Evolutionary conservation across 2,797 vertebrate species (phyloP).

Genomic region (Neosilurus hyrtlii): DNA sequence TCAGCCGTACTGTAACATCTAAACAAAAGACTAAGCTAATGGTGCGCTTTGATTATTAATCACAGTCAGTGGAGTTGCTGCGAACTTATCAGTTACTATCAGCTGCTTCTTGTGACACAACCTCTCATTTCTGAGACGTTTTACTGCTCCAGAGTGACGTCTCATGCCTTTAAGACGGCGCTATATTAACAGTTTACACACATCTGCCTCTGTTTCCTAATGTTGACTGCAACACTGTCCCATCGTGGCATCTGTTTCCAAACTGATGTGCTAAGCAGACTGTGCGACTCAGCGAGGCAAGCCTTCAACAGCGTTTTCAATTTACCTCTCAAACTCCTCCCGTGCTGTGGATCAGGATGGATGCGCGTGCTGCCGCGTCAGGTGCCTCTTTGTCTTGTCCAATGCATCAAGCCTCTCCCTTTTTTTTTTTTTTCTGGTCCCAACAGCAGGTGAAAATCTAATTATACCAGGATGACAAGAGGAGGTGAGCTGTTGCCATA

Average conservation of each 20-base stretch:
- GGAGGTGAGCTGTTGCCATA: slow-evolving; percentile 58
- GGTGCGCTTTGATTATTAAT: slow-evolving; percentile 29
- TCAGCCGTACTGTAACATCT: neutral
- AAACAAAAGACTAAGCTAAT: neutral
- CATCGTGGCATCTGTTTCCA: slow-evolving; percentile 58
- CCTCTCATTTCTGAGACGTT: neutral
- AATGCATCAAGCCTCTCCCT: slow-evolving; percentile 50
- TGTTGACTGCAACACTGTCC: slow-evolving; percentile 54
- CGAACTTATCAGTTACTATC: slow-evolving; percentile 33
- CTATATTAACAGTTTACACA: slow-evolving; percentile 51
- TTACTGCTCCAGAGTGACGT: neutral
- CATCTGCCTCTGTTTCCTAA: slow-evolving; percentile 53
- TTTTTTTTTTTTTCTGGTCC: slow-evolving; percentile 14
- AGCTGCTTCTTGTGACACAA: slow-evolving; percentile 25
- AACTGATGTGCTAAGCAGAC: slow-evolving; percentile 57
- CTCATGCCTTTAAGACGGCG: slow-evolving; percentile 18
- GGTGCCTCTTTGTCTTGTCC: slow-evolving; percentile 59
- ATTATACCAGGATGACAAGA: slow-evolving; percentile 56
- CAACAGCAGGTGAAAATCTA: slow-evolving; percentile 62
- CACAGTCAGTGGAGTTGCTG: slow-evolving; percentile 36
- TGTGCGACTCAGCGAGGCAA: slow-evolving; percentile 57
- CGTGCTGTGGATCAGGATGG: slow-evolving; percentile 56
- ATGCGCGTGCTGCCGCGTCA: slow-evolving; percentile 50
- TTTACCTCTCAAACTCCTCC: slow-evolving; percentile 54
- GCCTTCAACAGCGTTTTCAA: slow-evolving; percentile 59